A percentile compares a stretch with the other conserved stretches of the same genome.
phyloP scores from a whole-genome alignment of 92 coral and sea anemone genomes.

The Porites lobata region DNA sequence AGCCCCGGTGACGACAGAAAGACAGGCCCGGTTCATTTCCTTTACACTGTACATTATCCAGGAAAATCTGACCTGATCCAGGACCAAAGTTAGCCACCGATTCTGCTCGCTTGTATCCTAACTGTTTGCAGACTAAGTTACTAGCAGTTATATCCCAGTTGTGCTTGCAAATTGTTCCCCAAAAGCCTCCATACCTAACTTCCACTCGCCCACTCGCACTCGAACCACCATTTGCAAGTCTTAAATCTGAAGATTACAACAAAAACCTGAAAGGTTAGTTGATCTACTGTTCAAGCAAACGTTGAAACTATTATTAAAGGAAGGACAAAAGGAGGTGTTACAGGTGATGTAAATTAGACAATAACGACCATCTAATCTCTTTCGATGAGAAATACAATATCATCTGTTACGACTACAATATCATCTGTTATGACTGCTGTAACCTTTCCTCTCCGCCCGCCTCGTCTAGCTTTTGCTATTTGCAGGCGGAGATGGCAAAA shows the following conservation, averaged over 20 bases:
- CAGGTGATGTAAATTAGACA: no score
- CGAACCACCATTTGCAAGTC: slow-evolving; percentile 27
- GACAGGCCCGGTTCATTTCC: slow-evolving; percentile 45
- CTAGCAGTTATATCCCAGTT: slow-evolving; percentile 34
- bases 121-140: slow-evolving; percentile 46
- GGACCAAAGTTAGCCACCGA: slow-evolving; percentile 15
- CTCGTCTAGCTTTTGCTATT: no score
- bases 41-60: slow-evolving; percentile 38
- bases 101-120: slow-evolving; percentile 43
- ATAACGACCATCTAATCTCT: no score
- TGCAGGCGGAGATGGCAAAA: no score
- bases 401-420: no score
- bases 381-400: no score
- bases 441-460: no score
- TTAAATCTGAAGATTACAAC: slow-evolving; percentile 16
- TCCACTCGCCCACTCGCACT: slow-evolving; percentile 45
- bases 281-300: not conserved
- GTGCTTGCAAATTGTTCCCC: slow-evolving; percentile 54
- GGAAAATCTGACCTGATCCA: slow-evolving; percentile 45
- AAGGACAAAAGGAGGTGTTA: no score
- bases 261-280: not conserved
- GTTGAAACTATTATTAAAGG: not conserved
- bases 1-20: slow-evolving; percentile 35
- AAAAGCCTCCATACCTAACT: slow-evolving; percentile 24
- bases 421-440: no score